Evolutionary conservation across 2,888 invertebrate species (phyloP).

Genomic region (Hyppa rectilinea): DNA sequence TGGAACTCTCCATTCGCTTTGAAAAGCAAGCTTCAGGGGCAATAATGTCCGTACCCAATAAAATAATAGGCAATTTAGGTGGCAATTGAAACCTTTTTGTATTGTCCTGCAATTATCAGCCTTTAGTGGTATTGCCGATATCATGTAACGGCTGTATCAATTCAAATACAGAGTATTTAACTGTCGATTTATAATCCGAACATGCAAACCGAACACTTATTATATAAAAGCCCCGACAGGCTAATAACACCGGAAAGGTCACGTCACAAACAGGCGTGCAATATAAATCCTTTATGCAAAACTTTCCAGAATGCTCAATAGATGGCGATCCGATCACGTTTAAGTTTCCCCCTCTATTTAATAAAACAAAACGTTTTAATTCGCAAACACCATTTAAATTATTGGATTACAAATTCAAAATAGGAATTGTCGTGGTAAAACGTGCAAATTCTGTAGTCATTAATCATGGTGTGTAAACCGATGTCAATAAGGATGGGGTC

Average conservation of each 20-base stretch:
- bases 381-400: slow-evolving; percentile 67
- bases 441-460: slow-evolving; percentile 74
- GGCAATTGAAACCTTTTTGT: slow-evolving; percentile 36
- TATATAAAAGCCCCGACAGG: slow-evolving; percentile 52
- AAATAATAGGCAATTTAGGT: slow-evolving; percentile 44
- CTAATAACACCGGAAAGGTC: slow-evolving; percentile 32
- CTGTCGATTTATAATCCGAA: slow-evolving; percentile 47
- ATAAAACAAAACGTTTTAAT: slow-evolving; percentile 67
- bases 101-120: slow-evolving; percentile 46
- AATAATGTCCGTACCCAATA: slow-evolving; percentile 33
- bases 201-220: slow-evolving; percentile 22
- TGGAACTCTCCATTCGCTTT: slow-evolving; percentile 26
- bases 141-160: slow-evolving; percentile 23
- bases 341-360: slow-evolving; percentile 39
- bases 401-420: slow-evolving; percentile 69
- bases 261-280: slow-evolving; percentile 53
- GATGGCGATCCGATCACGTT: slow-evolving; percentile 52
- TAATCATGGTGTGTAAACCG: slow-evolving; percentile 73
- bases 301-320: slow-evolving; percentile 47
- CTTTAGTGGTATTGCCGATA: slow-evolving; percentile 33
- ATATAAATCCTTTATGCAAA: slow-evolving; percentile 46
- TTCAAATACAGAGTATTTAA: slow-evolving; percentile 43
- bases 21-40: slow-evolving; percentile 22
- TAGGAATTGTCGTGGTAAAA: slow-evolving; percentile 70
- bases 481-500: slow-evolving; percentile 65